Evolutionary conservation across 2,888 invertebrate species (phyloP), one percentile per base, ranked within the genome.

Genomic region (Andrena fulva): DNA sequence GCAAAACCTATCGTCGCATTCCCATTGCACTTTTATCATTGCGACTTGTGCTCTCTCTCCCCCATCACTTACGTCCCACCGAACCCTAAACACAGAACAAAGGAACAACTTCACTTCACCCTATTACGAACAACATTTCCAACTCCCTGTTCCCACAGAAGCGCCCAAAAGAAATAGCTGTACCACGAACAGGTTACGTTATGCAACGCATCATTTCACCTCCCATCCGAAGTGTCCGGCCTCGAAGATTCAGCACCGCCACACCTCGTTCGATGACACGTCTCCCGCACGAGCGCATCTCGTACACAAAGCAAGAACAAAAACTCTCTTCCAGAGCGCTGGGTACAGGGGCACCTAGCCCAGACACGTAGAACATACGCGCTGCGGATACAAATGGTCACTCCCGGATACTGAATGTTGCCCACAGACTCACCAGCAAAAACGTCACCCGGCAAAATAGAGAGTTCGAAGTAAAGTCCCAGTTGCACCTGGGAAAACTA

Each of bases 1-100:
- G 56, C 60, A 71, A 67, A 80, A 60, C 42, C 56, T 63, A 62
- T 80, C 50, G 12, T 68, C 42, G 20, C n/a, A 52, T 35, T 64
- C 54, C 31, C 68, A 56, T 42, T 59, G 48, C 29, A 59, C 8
- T 29, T n/a, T 12, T 29, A 20, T 4, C 35, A 54, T 42, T n/a
- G 5, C 8, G 0, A 6, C 16, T 16, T 12, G 10, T 50, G 8
- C 2, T 50, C 12, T 31, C 6, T 12, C 56, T 8, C 2, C 52
- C 20, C n/a, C n/a, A 20, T 52, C 52, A 7, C 52, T 2, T 20
- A 20, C 20, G 20, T 42, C 16, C 42, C 42, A 42, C 16, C 42
- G 4, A 42, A 42, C 4, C 42, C 12, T 42, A 42, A 12, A 12
- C 42, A 42, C 42, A 12, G 12, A 12, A 12, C 42, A 42, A 20